A percentile compares a stretch with the other conserved stretches of the same genome.
Evolutionary conservation across 2,113 vertebrate species (phyloP).

Genomic region (Grallaria varia): DNA sequence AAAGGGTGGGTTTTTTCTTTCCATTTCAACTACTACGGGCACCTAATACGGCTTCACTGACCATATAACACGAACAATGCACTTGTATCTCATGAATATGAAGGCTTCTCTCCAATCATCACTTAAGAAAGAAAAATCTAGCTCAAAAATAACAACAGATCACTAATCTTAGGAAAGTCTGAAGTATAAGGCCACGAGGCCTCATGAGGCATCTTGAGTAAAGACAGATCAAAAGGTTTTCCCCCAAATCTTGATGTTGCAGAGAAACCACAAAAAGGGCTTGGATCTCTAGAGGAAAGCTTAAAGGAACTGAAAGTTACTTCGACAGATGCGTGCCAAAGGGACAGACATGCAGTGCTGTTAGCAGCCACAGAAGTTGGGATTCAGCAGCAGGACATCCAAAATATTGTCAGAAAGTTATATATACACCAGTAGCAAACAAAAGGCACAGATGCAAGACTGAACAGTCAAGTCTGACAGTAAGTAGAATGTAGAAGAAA

Average conservation of each 20-base stretch:
- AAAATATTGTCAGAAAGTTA: not conserved
- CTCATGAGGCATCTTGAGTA: not conserved
- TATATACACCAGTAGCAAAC: not conserved
- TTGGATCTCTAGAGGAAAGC: not conserved
- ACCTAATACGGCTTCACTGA: not conserved
- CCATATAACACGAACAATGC: not conserved
- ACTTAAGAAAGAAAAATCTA: not conserved
- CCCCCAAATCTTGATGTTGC: not conserved
- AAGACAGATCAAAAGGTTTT: not conserved
- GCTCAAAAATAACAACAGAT: not conserved
- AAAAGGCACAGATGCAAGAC: not conserved
- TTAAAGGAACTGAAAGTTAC: not conserved
- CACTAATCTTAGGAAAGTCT: not conserved
- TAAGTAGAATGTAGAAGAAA: not conserved
- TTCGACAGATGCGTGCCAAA: not conserved
- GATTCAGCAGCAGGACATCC: not conserved
- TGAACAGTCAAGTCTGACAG: not conserved
- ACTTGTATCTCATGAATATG: not conserved
- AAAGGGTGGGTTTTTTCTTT: rapidly evolving
- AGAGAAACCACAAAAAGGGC: not conserved
- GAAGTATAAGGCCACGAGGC: not conserved
- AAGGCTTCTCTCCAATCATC: not conserved
- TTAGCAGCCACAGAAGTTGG: not conserved
- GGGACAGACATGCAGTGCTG: not conserved
- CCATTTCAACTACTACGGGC: not conserved